Conservation (phyloP, 1,140 invertebrate species). For the Sycophaga agraensis region DNA sequence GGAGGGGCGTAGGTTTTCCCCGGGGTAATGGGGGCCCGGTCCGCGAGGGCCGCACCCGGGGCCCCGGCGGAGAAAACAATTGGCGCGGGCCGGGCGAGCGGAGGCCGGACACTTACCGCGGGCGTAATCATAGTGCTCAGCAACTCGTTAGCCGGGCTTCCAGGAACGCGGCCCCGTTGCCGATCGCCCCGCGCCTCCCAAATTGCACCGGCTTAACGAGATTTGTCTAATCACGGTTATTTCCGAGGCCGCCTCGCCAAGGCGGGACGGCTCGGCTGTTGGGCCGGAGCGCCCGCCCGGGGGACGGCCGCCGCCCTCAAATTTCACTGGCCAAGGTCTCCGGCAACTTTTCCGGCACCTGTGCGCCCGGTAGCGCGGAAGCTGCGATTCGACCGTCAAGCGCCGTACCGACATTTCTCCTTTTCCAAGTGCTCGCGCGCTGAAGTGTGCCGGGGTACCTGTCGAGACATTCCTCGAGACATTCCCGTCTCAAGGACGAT, state of each 20-base stretch:
- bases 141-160: conserved; percentile 27
- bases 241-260: conserved; percentile 3
- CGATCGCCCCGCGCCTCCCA: conserved; percentile 29
- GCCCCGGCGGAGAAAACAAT: no score
- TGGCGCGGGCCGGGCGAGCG: neutral
- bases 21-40: no score
- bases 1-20: no score
- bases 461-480: no score
- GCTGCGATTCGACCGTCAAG: neutral
- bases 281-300: neutral
- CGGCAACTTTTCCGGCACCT: no score
- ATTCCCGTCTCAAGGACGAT: no score
- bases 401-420: no score
- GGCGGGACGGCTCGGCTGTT: neutral
- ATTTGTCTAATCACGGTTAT: conserved; percentile 40
- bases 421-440: no score
- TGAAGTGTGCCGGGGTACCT: no score
- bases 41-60: no score
- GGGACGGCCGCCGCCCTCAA: neutral
- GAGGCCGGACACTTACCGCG: conserved; percentile 18
- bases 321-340: no score
- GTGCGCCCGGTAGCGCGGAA: no score
- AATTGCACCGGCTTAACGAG: conserved; percentile 37
- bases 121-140: conserved; percentile 32
- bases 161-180: conserved; percentile 19